Percentiles rank a stretch among this genome's conserved stretches.
These are phyloP conservation scores for Callipepla squamata DNA, from an alignment of 2,113 vertebrate species.

Conservation along the genomic window DNA sequence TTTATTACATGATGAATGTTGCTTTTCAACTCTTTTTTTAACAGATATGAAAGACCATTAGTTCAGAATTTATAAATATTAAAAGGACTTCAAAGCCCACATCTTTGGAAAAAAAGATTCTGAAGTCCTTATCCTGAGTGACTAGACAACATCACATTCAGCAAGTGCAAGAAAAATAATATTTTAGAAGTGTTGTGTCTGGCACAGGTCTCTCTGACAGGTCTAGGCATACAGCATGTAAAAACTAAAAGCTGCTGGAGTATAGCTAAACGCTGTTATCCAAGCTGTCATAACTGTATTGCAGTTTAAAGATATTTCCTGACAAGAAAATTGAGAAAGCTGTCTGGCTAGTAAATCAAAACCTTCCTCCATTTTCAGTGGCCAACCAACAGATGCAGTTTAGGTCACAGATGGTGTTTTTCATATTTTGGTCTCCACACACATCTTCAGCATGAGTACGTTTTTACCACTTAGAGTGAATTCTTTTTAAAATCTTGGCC, in stretches of 20 bases:
- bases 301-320: conserved; percentile 78
- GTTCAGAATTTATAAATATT: not conserved
- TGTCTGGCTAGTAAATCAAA: conserved; percentile 75
- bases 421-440: conserved; percentile 14
- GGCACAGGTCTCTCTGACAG: conserved; percentile 73
- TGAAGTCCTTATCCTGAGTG: not conserved
- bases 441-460: conserved; percentile 38
- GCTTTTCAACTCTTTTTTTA: not conserved
- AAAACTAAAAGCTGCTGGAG: conserved; percentile 75
- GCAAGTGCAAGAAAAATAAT: conserved; percentile 47
- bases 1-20: not conserved
- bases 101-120: not conserved
- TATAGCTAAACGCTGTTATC: conserved; percentile 76
- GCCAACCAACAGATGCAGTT: conserved; percentile 63
- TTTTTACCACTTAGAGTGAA: not conserved
- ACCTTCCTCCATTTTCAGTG: conserved; percentile 60
- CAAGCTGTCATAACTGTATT: conserved; percentile 78
- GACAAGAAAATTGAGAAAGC: conserved; percentile 78
- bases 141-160: conserved; percentile 50
- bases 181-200: conserved; percentile 69
- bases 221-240: conserved; percentile 66
- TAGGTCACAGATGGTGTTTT: conserved; percentile 64
- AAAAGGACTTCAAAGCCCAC: not conserved
- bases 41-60: not conserved
- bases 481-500: not conserved